Base-by-base conservation (phyloP, 2,797 vertebrate species). In the Helarctos malayanus region DNA sequence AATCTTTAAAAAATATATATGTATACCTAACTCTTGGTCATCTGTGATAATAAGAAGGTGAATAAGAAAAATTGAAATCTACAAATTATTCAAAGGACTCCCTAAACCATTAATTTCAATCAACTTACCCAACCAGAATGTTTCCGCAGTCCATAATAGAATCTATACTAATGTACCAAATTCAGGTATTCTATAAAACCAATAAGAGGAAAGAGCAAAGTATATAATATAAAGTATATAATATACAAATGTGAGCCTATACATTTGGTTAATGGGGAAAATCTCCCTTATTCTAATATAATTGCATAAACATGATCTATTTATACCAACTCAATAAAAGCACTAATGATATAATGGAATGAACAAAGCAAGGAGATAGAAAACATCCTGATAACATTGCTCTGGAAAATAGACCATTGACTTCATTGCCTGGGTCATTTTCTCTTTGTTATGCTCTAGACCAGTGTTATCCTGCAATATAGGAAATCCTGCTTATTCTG, bases 91-190 rank as follows among this genome's bases (percentile, higher is more conserved):
- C 56, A 84, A 71, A 92, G 79, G 56, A 49, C 19, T 80, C 45
- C 57, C 57, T 86, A 45, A 85, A 90, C 38, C 65, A 76, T 61
- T 68, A 2, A 90, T 90, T 82, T 75, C 75, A 86, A 68, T 93
- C 49, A 90, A 81, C 57, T 76, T 90, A 90, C 41, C 57, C 68
- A 93, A 15, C 35, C 27, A 85, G 29, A 80, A 85, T 81, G 68
- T 89, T 92, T 85, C 76, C 61, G 86, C 11, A 81, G 41, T 80
- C 93, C 59, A 69, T 57, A 61, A 56, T 27, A 95, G 4, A 87
- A 49, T 65, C 47, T 56, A 79, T 54, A 52, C 41, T 61, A 59
- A 21, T 32, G 18, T 79, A 63, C 45, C 41, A 89, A 71, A 73
- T 80, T 45, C 29, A 29, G 63, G 54, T 90, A 78, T 54, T 80